phyloP scores from a whole-genome alignment of 2,797 vertebrate genomes.

The Sebastes kiyomatsui region DNA sequence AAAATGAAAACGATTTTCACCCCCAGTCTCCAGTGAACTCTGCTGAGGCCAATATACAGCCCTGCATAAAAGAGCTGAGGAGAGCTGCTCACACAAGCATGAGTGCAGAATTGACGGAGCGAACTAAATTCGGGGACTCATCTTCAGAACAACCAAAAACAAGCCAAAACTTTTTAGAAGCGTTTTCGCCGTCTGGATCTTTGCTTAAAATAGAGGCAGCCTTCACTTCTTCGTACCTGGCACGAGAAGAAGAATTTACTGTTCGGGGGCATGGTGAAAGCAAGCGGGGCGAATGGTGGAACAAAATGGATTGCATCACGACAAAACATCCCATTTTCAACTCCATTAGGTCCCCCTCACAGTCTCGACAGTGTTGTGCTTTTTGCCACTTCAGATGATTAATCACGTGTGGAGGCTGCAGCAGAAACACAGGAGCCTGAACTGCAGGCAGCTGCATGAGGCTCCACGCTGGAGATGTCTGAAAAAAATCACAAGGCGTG shows the following conservation, averaged over 20 bases:
- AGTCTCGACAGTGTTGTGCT: constrained; percentile 71
- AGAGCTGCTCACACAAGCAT: constrained; percentile 28
- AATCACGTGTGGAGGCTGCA: constrained; percentile 73
- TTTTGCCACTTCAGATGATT: constrained; percentile 79
- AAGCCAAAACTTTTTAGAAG: constrained; percentile 36
- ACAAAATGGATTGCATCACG: constrained; percentile 70
- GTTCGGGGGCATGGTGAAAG: constrained; percentile 40
- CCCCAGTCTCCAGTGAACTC: constrained; percentile 47
- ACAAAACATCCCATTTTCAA: constrained; percentile 80
- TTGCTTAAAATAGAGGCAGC: constrained; percentile 51
- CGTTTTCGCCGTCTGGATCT: background rate
- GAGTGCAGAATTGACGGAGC: constrained; percentile 27
- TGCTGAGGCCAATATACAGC: constrained; percentile 37
- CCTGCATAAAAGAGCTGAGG: constrained; percentile 33
- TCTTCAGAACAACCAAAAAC: constrained; percentile 49
- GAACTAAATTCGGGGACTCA: constrained; percentile 32
- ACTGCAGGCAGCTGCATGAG: constrained; percentile 52
- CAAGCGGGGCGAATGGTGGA: constrained; percentile 14
- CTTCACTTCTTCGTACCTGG: constrained; percentile 24
- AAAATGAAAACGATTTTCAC: constrained; percentile 63
- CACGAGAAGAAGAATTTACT: constrained; percentile 35
- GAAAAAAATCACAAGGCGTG: constrained; percentile 30
- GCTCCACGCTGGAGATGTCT: constrained; percentile 41
- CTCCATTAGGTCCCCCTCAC: constrained; percentile 74
- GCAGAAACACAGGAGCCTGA: constrained; percentile 51